phyloP scores from a whole-genome alignment of 1,140 invertebrate genomes.

The Calliphora vicina region DNA sequence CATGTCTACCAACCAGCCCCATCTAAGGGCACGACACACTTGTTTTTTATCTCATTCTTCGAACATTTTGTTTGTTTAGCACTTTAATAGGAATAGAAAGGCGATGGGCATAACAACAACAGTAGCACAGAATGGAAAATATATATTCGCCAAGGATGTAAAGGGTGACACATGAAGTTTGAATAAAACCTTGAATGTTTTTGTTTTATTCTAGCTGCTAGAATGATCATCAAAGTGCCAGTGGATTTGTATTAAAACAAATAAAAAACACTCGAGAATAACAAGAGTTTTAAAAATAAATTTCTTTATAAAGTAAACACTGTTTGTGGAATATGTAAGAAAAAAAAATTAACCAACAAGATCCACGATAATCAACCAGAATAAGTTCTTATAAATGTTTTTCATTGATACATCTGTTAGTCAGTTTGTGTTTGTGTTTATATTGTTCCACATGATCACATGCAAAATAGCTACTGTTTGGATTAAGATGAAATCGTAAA shows the following conservation, averaged over 20 bases:
- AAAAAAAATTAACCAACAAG: background rate
- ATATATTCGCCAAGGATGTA: background rate
- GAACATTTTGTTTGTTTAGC: background rate
- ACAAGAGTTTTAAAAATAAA: too few species aligned
- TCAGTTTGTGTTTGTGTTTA: background rate
- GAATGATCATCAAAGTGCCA: background rate
- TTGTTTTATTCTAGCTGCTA: background rate
- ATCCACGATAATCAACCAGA: background rate
- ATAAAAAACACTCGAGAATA: background rate
- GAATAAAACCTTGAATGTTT: background rate
- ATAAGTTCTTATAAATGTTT: background rate
- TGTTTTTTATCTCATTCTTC: background rate
- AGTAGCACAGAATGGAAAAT: background rate
- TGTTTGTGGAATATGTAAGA: background rate
- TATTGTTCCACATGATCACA: background rate
- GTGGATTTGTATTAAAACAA: background rate
- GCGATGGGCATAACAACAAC: background rate
- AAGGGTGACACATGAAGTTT: background rate
- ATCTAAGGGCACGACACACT: conserved; percentile 19
- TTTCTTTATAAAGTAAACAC: background rate
- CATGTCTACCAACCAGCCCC: background rate
- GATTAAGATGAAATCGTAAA: too few species aligned
- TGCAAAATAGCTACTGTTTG: background rate
- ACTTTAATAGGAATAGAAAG: background rate
- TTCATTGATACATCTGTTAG: background rate